Conservation (phyloP, 2,797 vertebrate genomes). For the Glyptemys insculpta region DNA sequence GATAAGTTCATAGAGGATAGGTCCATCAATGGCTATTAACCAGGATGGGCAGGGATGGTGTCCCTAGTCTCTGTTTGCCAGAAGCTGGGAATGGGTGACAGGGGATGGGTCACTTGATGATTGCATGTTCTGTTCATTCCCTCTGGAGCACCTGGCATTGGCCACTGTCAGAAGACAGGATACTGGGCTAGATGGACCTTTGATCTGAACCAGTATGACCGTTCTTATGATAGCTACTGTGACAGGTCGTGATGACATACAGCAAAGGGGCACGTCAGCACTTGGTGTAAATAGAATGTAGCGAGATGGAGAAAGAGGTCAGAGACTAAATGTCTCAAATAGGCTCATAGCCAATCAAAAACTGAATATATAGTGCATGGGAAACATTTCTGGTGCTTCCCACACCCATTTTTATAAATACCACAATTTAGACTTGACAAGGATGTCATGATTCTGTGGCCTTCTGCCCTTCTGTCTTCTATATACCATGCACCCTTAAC, state of each 20-base stretch:
- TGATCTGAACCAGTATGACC: too few relatives aligned
- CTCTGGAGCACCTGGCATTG: too few relatives aligned
- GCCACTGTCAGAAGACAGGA: too few relatives aligned
- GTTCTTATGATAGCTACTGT: neutral
- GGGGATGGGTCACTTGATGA: too few relatives aligned
- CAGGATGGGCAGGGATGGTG: too few relatives aligned
- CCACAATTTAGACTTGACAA: neutral
- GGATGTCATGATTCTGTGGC: neutral
- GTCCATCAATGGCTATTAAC: too few relatives aligned
- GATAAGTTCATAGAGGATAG: too few relatives aligned
- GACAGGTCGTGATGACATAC: accelerated
- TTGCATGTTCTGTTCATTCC: too few relatives aligned
- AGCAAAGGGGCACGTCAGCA: neutral
- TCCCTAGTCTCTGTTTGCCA: too few relatives aligned
- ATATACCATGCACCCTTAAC: neutral
- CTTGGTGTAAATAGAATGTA: neutral
- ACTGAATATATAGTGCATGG: neutral
- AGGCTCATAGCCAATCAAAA: neutral
- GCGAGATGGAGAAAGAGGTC: neutral
- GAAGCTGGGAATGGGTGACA: too few relatives aligned
- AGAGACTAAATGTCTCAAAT: neutral
- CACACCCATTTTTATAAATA: neutral
- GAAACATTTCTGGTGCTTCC: neutral
- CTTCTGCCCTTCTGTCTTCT: neutral
- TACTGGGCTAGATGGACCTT: too few relatives aligned